These are phyloP conservation scores for Campoletis raptor DNA, from an alignment of 2,888 invertebrate genomes.

Conservation along the genomic window DNA sequence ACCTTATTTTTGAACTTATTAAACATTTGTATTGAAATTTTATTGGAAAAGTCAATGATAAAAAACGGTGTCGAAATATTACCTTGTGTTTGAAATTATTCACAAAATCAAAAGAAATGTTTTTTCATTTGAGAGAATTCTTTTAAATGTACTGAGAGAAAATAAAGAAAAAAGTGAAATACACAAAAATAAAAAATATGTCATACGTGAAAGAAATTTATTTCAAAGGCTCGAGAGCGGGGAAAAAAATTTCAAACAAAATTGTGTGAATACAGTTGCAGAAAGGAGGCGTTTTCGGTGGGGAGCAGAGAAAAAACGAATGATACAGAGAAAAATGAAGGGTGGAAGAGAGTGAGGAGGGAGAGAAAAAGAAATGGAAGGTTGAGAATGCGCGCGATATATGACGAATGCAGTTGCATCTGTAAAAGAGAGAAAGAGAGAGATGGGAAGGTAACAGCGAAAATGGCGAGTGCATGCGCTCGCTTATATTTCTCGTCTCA, in stretches of 20 bases:
- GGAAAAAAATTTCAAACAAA: background rate
- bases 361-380: slow-evolving; percentile 38
- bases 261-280: background rate
- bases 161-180: background rate
- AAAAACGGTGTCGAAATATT: too few species aligned
- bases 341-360: background rate
- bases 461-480: slow-evolving; percentile 53
- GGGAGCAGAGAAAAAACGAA: background rate
- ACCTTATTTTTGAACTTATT: too few species aligned
- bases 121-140: background rate
- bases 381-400: slow-evolving; percentile 37
- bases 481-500: slow-evolving; percentile 50
- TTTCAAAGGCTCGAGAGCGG: background rate
- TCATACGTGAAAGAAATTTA: background rate
- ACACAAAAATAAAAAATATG: background rate
- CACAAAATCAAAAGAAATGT: background rate
- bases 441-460: slow-evolving; percentile 33
- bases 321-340: background rate
- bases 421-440: background rate
- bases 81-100: background rate
- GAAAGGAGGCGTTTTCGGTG: background rate
- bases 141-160: background rate
- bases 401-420: slow-evolving; percentile 41
- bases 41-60: too few species aligned
- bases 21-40: too few species aligned